phyloP scores from a whole-genome alignment of 64 coral and sea anemone species.

The Porites australiensis region DNA sequence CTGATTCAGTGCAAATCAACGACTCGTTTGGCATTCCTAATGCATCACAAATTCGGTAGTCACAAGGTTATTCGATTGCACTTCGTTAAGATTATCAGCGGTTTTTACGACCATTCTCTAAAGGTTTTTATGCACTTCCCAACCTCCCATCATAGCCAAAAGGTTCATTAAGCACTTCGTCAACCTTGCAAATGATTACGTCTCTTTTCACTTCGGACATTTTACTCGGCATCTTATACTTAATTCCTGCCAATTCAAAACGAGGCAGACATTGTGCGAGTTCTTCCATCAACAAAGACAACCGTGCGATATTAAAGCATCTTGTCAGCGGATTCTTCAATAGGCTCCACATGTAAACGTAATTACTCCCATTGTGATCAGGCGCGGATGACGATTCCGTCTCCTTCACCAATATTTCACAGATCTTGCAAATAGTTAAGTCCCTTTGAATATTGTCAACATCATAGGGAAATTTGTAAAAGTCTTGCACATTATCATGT shows the following conservation, averaged over 20 bases:
- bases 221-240: constrained; percentile 77
- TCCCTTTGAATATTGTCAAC: constrained; percentile 61
- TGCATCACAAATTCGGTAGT: too few relatives aligned
- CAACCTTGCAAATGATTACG: constrained; percentile 86
- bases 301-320: constrained; percentile 49
- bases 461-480: constrained; percentile 41
- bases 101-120: too few relatives aligned
- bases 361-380: not conserved
- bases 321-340: constrained; percentile 69
- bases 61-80: too few relatives aligned
- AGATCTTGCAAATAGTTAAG: constrained; percentile 81
- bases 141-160: not conserved
- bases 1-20: too few relatives aligned
- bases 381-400: not conserved
- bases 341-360: constrained; percentile 66
- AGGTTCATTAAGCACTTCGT: constrained; percentile 82
- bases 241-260: constrained; percentile 88
- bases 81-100: too few relatives aligned
- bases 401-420: constrained; percentile 59
- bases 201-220: constrained; percentile 90
- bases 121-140: not conserved
- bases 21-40: too few relatives aligned
- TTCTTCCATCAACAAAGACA: constrained; percentile 73
- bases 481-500: constrained; percentile 1
- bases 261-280: constrained; percentile 68